Percentiles rank a stretch among this genome's conserved stretches.
Evolutionary conservation across 2,888 invertebrate species (phyloP).

Genomic region (Drosophila mulleri): DNA sequence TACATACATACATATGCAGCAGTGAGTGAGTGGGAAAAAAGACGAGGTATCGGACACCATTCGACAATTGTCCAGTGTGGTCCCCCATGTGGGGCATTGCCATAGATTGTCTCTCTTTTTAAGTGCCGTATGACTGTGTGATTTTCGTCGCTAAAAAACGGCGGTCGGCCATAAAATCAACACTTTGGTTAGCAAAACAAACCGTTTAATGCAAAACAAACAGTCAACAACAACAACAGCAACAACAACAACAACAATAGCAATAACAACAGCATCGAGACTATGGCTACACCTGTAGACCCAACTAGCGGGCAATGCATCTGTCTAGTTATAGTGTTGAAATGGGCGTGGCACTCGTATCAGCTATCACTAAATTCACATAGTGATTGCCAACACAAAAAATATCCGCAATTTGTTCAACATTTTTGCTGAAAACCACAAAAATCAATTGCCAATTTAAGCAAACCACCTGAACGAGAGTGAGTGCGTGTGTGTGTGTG

Average conservation of each 20-base stretch:
- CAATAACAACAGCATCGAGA: conserved; percentile 5
- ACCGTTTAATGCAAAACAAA: conserved; percentile 75
- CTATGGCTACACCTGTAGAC: conserved; percentile 63
- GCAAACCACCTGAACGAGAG: conserved; percentile 38
- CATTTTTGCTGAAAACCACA: conserved; percentile 81
- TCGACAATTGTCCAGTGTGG: conserved; percentile 1
- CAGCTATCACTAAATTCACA: conserved; percentile 22
- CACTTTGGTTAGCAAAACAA: conserved; percentile 81
- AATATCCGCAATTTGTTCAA: conserved; percentile 70
- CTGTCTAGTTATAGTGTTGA: conserved; percentile 63
- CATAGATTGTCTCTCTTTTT: conserved; percentile 3
- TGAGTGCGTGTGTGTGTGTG: conserved; percentile 11
- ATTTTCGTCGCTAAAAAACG: conserved; percentile 48
- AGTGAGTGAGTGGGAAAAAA: background rate
- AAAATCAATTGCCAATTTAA: conserved; percentile 83
- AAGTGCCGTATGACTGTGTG: conserved; percentile 37
- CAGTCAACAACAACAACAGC: conserved; percentile 43
- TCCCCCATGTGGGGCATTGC: background rate
- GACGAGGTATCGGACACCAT: background rate
- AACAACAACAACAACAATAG: conserved; percentile 6
- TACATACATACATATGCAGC: background rate
- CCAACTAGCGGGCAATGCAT: conserved; percentile 37
- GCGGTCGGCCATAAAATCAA: conserved; percentile 75
- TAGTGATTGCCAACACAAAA: conserved; percentile 21
- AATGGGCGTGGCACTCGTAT: conserved; percentile 68